These are phyloP conservation scores for Papilio polytes DNA, from an alignment of 1,140 invertebrate genomes.

Conservation along the genomic window DNA sequence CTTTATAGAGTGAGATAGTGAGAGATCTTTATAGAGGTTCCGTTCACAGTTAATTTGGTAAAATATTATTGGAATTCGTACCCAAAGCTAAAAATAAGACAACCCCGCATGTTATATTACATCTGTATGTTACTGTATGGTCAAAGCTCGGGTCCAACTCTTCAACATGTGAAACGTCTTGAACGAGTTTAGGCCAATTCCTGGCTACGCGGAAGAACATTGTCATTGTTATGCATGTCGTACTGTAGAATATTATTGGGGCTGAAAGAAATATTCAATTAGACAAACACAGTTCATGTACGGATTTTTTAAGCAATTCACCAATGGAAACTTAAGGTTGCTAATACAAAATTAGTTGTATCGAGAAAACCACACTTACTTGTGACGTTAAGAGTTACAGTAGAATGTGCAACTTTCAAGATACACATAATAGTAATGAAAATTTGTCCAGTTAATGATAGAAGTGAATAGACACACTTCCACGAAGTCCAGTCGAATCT, in stretches of 20 bases:
- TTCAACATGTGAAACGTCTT: constrained; percentile 57
- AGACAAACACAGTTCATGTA: background rate
- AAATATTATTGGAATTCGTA: constrained; percentile 48
- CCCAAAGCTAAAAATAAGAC: constrained; percentile 62
- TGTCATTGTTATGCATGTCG: constrained; percentile 62
- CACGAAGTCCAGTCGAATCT: constrained; percentile 65
- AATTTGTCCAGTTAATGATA: constrained; percentile 64
- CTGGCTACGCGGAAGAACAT: constrained; percentile 61
- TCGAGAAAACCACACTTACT: constrained; percentile 51
- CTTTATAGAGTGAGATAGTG: background rate
- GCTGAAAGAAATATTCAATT: constrained; percentile 52
- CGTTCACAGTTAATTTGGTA: background rate
- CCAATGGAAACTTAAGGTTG: no score
- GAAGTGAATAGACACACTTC: constrained; percentile 58
- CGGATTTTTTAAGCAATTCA: no score
- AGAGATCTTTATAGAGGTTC: background rate
- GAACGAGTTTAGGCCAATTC: constrained; percentile 60
- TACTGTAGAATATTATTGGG: constrained; percentile 67
- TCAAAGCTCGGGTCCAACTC: constrained; percentile 65
- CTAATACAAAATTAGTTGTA: background rate
- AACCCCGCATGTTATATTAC: constrained; percentile 64
- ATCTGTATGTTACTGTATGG: constrained; percentile 55
- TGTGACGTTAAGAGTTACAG: constrained; percentile 59
- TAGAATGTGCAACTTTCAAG: constrained; percentile 49
- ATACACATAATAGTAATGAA: constrained; percentile 70